Percentiles rank a stretch among this genome's conserved stretches.
Evolutionary conservation across 2,888 invertebrate genomes (phyloP).

Genomic region (Polietes domitor): DNA sequence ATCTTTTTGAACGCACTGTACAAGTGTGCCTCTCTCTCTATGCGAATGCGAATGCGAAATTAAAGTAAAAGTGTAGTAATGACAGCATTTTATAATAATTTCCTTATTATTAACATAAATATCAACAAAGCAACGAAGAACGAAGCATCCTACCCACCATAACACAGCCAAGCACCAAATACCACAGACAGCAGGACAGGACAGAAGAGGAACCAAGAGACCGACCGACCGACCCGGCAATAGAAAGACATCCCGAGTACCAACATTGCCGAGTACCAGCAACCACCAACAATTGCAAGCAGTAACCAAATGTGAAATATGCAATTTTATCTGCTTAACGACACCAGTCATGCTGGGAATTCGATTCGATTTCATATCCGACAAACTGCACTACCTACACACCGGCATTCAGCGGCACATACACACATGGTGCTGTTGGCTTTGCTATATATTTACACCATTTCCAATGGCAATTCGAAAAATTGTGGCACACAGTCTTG

Average conservation of each 20-base stretch:
- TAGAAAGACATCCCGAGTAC: conserved; percentile 4
- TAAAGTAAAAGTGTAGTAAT: conserved; percentile 44
- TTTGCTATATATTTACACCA: conserved; percentile 51
- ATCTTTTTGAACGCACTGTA: neutral
- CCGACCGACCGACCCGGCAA: neutral
- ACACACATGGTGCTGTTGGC: no score
- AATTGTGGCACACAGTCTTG: no score
- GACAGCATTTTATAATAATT: conserved; percentile 47
- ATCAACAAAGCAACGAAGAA: conserved; percentile 9
- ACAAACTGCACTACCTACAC: conserved; percentile 62
- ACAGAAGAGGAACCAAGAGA: neutral
- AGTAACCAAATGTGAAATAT: conserved; percentile 64
- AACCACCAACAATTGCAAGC: conserved; percentile 33
- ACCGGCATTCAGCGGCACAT: neutral
- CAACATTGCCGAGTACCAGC: neutral
- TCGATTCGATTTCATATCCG: conserved; percentile 69
- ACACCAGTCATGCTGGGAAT: conserved; percentile 70
- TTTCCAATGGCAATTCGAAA: no score
- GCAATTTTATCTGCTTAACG: conserved; percentile 69
- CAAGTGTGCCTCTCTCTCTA: neutral
- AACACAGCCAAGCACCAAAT: neutral
- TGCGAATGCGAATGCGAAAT: neutral
- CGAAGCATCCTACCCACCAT: conserved; percentile 30
- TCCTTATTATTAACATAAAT: conserved; percentile 40
- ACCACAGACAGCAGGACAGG: neutral